phyloP scores from a whole-genome alignment of 2,888 invertebrate species.

The Nephrotoma flavescens region DNA sequence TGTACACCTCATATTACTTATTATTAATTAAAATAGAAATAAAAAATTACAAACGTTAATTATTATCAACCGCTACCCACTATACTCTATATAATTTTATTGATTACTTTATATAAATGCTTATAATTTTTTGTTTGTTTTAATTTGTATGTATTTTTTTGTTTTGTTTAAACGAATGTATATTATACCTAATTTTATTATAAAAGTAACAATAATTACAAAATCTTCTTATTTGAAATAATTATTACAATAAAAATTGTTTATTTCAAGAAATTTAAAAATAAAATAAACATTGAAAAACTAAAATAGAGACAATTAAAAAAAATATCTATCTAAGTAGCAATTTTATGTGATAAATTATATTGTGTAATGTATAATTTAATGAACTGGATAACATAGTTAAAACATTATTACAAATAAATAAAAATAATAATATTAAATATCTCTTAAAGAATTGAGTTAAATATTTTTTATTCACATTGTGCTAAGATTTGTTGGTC shows the following conservation, averaged over 20 bases:
- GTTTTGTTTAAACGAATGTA: background rate
- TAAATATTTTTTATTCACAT: no score
- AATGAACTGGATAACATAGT: background rate
- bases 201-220: background rate
- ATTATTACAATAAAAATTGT: background rate
- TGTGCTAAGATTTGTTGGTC: no score
- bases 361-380: background rate
- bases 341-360: background rate
- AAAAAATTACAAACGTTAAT: background rate
- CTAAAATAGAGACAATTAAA: background rate
- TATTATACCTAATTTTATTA: background rate
- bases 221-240: background rate
- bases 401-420: background rate
- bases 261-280: background rate
- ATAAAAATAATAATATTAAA: background rate
- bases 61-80: background rate
- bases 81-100: background rate
- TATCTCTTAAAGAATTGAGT: background rate
- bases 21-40: background rate
- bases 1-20: background rate
- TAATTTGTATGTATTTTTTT: background rate
- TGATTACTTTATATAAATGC: background rate
- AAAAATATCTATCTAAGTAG: background rate
- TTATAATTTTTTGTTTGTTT: background rate
- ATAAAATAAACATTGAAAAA: background rate